Evolutionary conservation across 2,797 vertebrate genomes (phyloP).

Genomic region (Aplochiton taeniatus): DNA sequence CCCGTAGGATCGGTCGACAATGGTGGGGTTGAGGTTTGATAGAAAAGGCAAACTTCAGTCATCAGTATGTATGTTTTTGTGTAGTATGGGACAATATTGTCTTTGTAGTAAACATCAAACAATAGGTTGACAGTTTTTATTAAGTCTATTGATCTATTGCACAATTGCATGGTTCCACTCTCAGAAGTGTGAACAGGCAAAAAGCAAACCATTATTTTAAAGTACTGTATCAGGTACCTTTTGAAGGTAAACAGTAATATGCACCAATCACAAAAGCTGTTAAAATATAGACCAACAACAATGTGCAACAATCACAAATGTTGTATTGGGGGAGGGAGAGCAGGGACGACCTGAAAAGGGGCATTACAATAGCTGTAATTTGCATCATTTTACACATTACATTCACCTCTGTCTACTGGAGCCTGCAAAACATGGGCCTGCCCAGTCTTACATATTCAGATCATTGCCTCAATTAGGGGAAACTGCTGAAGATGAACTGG

Average conservation of each 20-base stretch:
- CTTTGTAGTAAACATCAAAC: no score
- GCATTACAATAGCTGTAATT: slow-evolving; percentile 75
- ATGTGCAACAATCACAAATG: slow-evolving; percentile 53
- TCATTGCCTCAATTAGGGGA: slow-evolving; percentile 82
- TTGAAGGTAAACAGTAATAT: slow-evolving; percentile 1
- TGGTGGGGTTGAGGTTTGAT: no score
- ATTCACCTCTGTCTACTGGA: slow-evolving; percentile 70
- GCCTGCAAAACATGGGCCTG: slow-evolving; percentile 63
- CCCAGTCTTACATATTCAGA: slow-evolving; percentile 81
- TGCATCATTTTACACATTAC: slow-evolving; percentile 81
- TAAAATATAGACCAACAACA: slow-evolving; percentile 60
- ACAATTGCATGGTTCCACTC: no score
- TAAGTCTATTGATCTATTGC: no score
- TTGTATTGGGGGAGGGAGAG: slow-evolving; percentile 27
- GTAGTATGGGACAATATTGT: no score
- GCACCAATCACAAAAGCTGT: slow-evolving; percentile 35
- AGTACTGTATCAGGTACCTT: no score
- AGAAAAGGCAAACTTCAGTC: no score
- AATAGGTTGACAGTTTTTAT: no score
- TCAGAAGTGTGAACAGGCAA: no score
- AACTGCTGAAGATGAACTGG: slow-evolving; percentile 80
- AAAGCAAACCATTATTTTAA: no score
- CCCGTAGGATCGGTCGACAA: no score
- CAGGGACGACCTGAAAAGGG: slow-evolving; percentile 25
- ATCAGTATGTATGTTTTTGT: no score